phyloP scores from a whole-genome alignment of 2,113 vertebrate genomes.

The Chamaea fasciata region DNA sequence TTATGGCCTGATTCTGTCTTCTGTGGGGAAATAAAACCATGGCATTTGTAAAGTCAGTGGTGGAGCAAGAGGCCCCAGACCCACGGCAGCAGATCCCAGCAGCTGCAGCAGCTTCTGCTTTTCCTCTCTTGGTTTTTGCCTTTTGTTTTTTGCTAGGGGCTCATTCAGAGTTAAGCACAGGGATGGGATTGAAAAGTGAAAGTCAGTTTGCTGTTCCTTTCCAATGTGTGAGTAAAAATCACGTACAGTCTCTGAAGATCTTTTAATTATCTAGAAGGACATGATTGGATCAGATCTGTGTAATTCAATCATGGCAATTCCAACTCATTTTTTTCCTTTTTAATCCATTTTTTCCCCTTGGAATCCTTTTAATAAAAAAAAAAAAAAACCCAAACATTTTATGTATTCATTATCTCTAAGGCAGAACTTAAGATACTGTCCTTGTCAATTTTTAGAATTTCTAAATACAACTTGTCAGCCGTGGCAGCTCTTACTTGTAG shows the following conservation, averaged over 20 bases:
- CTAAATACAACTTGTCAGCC: not conserved
- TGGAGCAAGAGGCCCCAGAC: not conserved
- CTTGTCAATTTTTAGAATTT: not conserved
- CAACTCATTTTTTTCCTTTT: not conserved
- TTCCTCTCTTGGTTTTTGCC: not conserved
- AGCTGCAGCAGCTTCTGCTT: not conserved
- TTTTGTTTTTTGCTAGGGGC: not conserved
- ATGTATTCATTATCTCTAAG: not conserved
- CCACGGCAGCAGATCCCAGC: not conserved
- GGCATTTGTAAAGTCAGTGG: not conserved
- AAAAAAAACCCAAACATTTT: too few species aligned
- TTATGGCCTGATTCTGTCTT: not conserved
- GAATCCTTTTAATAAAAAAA: not conserved
- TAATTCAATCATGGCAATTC: not conserved
- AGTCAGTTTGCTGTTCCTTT: not conserved
- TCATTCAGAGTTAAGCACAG: not conserved
- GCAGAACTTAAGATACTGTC: not conserved
- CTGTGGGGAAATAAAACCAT: not conserved
- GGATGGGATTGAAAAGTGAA: not conserved
- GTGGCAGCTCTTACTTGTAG: not conserved
- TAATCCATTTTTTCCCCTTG: not conserved
- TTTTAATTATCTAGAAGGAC: not conserved
- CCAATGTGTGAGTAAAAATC: not conserved
- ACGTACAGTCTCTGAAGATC: accelerated
- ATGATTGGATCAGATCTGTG: not conserved